phyloP scores from a whole-genome alignment of 1,140 invertebrate genomes.

The Drosophila bifasciata region DNA sequence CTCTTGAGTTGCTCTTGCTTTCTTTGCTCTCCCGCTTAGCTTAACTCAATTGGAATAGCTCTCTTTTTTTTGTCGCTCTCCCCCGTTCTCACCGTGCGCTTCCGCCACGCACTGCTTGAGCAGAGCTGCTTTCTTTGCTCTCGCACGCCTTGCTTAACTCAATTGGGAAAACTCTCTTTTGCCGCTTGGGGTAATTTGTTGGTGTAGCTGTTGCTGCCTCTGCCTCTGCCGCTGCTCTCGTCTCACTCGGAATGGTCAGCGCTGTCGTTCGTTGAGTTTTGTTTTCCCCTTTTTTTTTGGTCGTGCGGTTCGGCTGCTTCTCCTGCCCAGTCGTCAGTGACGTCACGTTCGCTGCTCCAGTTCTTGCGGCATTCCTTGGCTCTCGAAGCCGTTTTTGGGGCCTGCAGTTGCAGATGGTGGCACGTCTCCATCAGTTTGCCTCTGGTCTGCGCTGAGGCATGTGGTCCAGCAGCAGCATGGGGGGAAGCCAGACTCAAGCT shows the following conservation, averaged over 20 bases:
- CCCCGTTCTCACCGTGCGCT: slow-evolving; percentile 15
- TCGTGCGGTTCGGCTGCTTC: slow-evolving; percentile 16
- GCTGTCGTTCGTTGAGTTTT: slow-evolving; percentile 72
- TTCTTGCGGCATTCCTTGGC: slow-evolving; percentile 65
- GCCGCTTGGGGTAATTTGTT: slow-evolving; percentile 33
- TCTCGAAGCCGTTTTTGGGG: slow-evolving; percentile 53
- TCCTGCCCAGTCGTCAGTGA: slow-evolving; percentile 41
- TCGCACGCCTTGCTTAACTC: slow-evolving; percentile 57
- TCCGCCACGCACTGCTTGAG: slow-evolving; percentile 24
- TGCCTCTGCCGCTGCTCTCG: neutral
- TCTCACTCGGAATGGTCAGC: slow-evolving; percentile 48
- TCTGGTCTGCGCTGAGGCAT: slow-evolving; percentile 65
- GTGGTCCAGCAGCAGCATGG: slow-evolving; percentile 31
- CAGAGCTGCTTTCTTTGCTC: slow-evolving; percentile 31
- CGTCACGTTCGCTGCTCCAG: slow-evolving; percentile 72
- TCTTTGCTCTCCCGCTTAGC: slow-evolving; percentile 4
- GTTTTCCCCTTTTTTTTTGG: slow-evolving; percentile 72
- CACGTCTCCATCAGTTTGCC: slow-evolving; percentile 65
- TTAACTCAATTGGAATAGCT: neutral
- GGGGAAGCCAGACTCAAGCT: slow-evolving; percentile 2
- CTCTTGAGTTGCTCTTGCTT: slow-evolving; percentile 22
- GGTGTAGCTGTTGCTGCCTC: too few relatives aligned
- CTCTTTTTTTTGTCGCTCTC: neutral
- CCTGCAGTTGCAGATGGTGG: too few relatives aligned
- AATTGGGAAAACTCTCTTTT: slow-evolving; percentile 49